Evolutionary conservation across 2,113 vertebrate species (phyloP).

Genomic region (Pluvialis apricaria): DNA sequence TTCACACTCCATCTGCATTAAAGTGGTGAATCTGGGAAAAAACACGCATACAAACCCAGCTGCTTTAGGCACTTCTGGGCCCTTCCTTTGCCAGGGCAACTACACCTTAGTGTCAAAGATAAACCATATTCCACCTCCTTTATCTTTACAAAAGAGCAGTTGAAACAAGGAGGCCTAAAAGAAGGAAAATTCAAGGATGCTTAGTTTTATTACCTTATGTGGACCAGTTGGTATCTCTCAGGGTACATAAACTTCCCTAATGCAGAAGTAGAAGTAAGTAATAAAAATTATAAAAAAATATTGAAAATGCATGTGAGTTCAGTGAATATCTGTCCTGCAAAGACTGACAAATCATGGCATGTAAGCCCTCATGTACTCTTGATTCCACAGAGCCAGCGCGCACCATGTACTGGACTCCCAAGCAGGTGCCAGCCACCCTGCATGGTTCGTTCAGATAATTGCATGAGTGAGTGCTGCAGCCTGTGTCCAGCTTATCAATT

Average conservation of each 20-base stretch:
- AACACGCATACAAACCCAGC: too few relatives aligned
- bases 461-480: not conserved
- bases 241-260: not conserved
- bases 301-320: not conserved
- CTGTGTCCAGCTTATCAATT: not conserved
- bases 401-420: not conserved
- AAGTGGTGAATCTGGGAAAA: too few relatives aligned
- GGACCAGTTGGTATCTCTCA: not conserved
- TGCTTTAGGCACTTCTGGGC: too few relatives aligned
- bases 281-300: not conserved
- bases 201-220: not conserved
- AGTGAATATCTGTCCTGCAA: not conserved
- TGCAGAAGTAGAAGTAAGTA: not conserved
- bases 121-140: not conserved
- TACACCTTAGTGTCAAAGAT: not conserved
- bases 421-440: not conserved
- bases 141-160: not conserved
- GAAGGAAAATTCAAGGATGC: not conserved
- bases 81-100: not conserved
- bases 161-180: not conserved
- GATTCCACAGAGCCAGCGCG: not conserved
- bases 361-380: not conserved
- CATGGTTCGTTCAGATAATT: accelerated
- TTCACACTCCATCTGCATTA: too few relatives aligned
- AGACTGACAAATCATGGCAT: not conserved